phyloP scores from a whole-genome alignment of 1,140 invertebrate genomes.

The Atta cephalotes region DNA sequence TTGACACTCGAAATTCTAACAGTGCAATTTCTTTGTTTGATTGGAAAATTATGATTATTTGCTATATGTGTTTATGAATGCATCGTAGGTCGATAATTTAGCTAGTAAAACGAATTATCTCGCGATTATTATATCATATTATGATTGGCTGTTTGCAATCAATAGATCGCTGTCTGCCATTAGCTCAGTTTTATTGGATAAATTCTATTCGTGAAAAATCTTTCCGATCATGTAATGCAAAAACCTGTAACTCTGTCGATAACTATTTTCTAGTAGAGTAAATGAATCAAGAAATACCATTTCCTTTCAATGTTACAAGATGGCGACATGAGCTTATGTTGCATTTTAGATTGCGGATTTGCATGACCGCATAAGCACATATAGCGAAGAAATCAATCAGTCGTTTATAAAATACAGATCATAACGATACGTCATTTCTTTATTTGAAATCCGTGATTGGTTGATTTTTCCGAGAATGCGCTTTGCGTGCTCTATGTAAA shows the following conservation, averaged over 20 bases:
- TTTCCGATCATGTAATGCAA: not conserved
- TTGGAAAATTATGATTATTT: slow-evolving; percentile 5
- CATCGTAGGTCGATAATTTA: slow-evolving; percentile 54
- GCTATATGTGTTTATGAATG: not conserved
- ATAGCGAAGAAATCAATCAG: not conserved
- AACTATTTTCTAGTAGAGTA: slow-evolving; percentile 35
- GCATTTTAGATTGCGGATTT: slow-evolving; percentile 18
- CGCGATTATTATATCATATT: not conserved
- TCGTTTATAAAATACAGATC: not conserved
- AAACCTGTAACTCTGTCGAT: slow-evolving; percentile 35
- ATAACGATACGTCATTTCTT: not conserved
- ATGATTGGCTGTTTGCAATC: not conserved
- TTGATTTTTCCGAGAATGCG: not conserved
- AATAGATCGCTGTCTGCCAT: not conserved
- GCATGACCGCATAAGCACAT: slow-evolving; percentile 9
- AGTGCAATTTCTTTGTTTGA: not conserved
- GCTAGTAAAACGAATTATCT: slow-evolving; percentile 20
- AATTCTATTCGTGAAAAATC: not conserved
- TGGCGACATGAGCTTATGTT: slow-evolving; percentile 38
- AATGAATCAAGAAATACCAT: slow-evolving; percentile 14
- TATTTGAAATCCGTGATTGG: not conserved
- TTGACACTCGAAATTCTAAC: not conserved
- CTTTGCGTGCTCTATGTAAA: not conserved
- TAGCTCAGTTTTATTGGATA: not conserved
- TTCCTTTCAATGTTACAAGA: slow-evolving; percentile 41